A percentile compares a stretch with the other conserved stretches of the same genome.
Conservation (phyloP, 2,797 vertebrate species). For the Morelia viridis region DNA sequence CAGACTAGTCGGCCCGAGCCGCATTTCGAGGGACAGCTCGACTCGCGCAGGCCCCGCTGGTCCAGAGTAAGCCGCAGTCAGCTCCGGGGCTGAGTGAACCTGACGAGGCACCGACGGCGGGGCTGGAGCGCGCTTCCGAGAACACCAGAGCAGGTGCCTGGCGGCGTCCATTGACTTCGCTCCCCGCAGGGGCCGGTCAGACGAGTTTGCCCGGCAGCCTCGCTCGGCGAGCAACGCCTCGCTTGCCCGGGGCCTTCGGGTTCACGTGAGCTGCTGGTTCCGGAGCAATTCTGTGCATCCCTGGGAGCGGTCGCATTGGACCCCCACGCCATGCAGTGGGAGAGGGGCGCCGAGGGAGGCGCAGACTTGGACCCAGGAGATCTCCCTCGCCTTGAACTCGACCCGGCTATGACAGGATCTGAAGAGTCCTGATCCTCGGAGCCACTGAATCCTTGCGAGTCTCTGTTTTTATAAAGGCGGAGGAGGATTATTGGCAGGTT, state of each 20-base stretch:
- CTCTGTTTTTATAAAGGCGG: not conserved
- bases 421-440: not conserved
- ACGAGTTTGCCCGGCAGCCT: not conserved
- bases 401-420: not conserved
- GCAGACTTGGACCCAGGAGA: not conserved
- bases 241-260: not conserved
- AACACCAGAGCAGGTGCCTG: not conserved
- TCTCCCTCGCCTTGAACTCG: not conserved
- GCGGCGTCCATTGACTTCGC: not conserved
- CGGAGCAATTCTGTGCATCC: not conserved
- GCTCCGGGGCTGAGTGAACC: not conserved
- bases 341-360: not conserved
- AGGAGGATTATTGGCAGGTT: not conserved
- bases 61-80: not conserved
- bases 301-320: not conserved
- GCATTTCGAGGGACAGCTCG: not conserved
- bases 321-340: not conserved
- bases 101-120: not conserved
- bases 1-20: not conserved
- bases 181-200: not conserved
- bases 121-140: not conserved
- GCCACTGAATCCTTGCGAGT: not conserved
- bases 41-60: too few species aligned
- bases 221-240: not conserved
- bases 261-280: not conserved